These are phyloP conservation scores for Leucoraja ocellata DNA, from an alignment of 2,797 vertebrate species.

Conservation along the genomic window DNA sequence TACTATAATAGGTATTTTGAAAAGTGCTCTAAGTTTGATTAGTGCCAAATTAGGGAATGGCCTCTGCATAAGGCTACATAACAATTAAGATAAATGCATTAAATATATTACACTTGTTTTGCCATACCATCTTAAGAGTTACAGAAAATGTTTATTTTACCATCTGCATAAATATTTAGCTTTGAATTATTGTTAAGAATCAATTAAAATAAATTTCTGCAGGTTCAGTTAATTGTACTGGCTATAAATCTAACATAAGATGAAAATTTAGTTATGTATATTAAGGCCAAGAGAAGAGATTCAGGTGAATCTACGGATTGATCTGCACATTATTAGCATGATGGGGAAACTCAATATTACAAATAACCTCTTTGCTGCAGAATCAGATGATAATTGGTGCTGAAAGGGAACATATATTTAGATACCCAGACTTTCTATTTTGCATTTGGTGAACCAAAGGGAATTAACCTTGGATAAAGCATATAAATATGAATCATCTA, in stretches of 20 bases:
- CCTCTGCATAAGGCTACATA: too few species aligned
- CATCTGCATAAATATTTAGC: background rate
- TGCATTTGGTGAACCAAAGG: background rate
- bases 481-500: background rate
- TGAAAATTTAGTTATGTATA: background rate
- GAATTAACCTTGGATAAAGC: background rate
- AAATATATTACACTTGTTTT: background rate
- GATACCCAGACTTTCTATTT: background rate
- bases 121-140: background rate
- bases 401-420: background rate
- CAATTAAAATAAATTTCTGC: background rate
- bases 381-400: background rate
- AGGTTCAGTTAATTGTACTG: background rate
- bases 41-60: too few species aligned
- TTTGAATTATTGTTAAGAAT: background rate
- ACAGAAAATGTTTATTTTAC: background rate
- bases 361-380: background rate
- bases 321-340: background rate
- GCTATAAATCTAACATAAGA: background rate
- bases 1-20: too few species aligned
- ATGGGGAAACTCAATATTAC: background rate
- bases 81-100: background rate
- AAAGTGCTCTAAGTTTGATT: too few species aligned
- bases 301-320: background rate
- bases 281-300: background rate